Evolutionary conservation across 2,113 vertebrate species (phyloP), one percentile per base, ranked within the genome.

Genomic region (Azemiops feae): DNA sequence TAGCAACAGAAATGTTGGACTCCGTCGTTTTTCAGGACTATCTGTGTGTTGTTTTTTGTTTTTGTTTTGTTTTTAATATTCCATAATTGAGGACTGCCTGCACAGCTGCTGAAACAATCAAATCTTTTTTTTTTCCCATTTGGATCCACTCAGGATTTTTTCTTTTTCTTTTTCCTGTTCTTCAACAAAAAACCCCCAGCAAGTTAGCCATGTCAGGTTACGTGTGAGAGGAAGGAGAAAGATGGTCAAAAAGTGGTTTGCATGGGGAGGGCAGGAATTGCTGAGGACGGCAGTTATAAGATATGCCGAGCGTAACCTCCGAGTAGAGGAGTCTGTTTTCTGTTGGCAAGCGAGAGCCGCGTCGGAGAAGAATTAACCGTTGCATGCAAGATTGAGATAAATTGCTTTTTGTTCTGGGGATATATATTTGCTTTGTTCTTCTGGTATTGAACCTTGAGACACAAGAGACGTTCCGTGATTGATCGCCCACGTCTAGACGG

Each of bases 161-260:
- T 93, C 97, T 96, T 14, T 3, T 0, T 14, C 6, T 3, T 14
- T 14, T 3, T 3, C 53, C 10, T 96, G 96, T 95, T 97, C 97
- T 97, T 96, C 97, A 97, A 97, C 98, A 98, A 98, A 97, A 97
- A 97, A 98, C 97, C n/a, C n/a, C n/a, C 96, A 97, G 96, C 95
- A 97, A 97, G 97, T 96, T 97, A 97, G 97, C 97, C 88, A 95
- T 95, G 95, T 64, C 1, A 94, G 93, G 96, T 97, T 97, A 96
- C 97, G 97, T 96, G 96, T 97, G 96, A 95, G 47, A 12, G 91
- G 39, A 96, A 95, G 96, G 45, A 95, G 93, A 95, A 93, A 95
- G 39, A 95, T 60, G 93, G 95, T 95, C 92, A 93, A 92, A 96
- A 95, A 95, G 94, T 95, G 95, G 94, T 94, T 96, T 96, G 95